Percentiles rank a stretch among this genome's conserved stretches.
phyloP scores from a whole-genome alignment of 2,888 invertebrate genomes.

The Rhagonycha fulva region DNA sequence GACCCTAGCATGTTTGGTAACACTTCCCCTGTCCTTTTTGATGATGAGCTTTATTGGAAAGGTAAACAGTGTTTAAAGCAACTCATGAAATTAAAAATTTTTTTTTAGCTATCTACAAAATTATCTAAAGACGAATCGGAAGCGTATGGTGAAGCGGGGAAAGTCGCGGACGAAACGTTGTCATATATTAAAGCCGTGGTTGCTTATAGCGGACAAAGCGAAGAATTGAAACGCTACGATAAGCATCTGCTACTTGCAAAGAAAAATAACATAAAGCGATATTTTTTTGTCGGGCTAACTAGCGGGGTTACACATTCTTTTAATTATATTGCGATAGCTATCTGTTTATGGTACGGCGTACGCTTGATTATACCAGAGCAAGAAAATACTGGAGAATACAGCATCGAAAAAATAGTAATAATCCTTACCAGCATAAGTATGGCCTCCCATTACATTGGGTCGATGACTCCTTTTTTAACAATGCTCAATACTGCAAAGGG shows the following conservation, averaged over 20 bases:
- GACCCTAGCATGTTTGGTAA: slow-evolving; percentile 73
- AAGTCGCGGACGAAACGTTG: neutral
- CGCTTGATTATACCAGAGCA: neutral
- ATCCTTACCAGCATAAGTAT: neutral
- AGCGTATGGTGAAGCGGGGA: neutral
- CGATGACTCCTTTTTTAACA: neutral
- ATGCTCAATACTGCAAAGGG: neutral
- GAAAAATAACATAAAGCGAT: neutral
- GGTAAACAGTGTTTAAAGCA: neutral
- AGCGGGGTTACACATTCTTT: neutral
- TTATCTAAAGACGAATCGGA: neutral
- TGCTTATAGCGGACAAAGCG: neutral
- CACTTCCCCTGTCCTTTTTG: slow-evolving; percentile 70
- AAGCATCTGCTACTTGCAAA: neutral
- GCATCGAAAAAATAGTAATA: neutral
- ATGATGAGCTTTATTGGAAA: slow-evolving; percentile 64
- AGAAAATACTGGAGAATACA: slow-evolving; percentile 48
- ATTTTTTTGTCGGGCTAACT: neutral
- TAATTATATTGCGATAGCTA: neutral
- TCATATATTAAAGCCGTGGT: neutral
- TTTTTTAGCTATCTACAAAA: neutral
- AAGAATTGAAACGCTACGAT: neutral
- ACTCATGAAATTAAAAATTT: slow-evolving; percentile 61
- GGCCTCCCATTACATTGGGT: neutral
- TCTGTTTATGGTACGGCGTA: neutral